Evolutionary conservation across 2,888 invertebrate species (phyloP), one percentile per base, ranked within the genome.

Genomic region (Celastrina argiolus): DNA sequence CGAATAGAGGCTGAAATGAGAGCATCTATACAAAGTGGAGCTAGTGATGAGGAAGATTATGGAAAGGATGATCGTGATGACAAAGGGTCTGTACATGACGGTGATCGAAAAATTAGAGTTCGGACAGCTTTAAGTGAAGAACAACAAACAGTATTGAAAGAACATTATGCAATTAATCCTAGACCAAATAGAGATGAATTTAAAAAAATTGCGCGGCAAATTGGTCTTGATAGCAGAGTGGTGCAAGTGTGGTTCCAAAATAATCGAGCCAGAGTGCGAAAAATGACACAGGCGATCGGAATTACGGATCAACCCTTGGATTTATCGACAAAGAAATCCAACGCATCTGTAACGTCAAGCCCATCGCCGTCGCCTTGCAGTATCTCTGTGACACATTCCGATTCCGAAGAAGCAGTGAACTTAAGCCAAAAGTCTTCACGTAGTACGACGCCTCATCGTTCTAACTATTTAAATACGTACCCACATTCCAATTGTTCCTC

Each of bases 171-270:
- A 64, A 84, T 95, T 22, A 99, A 99, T 87, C 96, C 98, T 8
- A 94, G 98, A 69, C 99, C 99, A 1, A 97, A 97, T 79, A 95
- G 98, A 63, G 98, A 98, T 74, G 99, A 99, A 80, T 94, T 99
- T 75, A 95, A 96, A 65, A 94, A 95, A 80, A 97, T 99, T 75
- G 98, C 98, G 2, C 94, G 96, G 22, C 92, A 92, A 69, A 92
- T 95, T 56, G 94, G 95, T 65, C 94, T 95, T 75, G 95, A 95
- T 67, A 94, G 95, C 56, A 92, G 97, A 67, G 96, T 97, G 1
- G 96, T 96, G 3, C 95, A 98, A 92, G 98, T 98, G 6, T 98
- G 98, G 98, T 98, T 98, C 82, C 98, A 98, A 89, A 98, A 98
- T 83, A 97, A 97, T 72, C 93, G 98, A 71, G 98, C 98, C 0